These are phyloP conservation scores for Hirudo medicinalis DNA, from an alignment of 1,140 invertebrate species.

Conservation along the genomic window DNA sequence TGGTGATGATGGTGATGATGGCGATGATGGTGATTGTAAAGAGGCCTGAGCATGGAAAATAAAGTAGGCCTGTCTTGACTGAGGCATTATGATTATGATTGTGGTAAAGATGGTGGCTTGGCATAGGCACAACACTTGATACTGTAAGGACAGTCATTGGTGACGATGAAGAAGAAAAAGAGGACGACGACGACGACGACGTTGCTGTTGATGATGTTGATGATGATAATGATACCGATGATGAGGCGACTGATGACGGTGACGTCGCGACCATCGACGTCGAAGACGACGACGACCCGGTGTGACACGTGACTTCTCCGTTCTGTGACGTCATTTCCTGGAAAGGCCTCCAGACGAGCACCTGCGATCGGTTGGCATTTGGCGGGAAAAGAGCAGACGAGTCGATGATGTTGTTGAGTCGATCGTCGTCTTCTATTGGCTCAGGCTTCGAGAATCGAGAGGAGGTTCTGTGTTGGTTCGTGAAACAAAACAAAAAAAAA, in stretches of 20 bases:
- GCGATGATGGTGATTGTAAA: too few relatives aligned
- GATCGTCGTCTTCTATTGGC: neutral
- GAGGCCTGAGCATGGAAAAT: too few relatives aligned
- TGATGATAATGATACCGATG: neutral
- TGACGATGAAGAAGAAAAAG: neutral
- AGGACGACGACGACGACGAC: neutral
- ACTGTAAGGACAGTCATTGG: too few relatives aligned
- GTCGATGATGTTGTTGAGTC: constrained; percentile 12
- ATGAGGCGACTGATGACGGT: neutral
- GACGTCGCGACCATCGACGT: too few relatives aligned
- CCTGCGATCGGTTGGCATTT: constrained; percentile 40
- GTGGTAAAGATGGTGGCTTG: too few relatives aligned
- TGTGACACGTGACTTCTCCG: constrained; percentile 24
- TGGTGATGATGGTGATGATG: neutral
- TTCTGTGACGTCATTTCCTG: neutral
- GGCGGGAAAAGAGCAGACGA: constrained; percentile 35
- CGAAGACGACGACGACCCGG: too few relatives aligned
- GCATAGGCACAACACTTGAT: too few relatives aligned
- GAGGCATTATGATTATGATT: too few relatives aligned
- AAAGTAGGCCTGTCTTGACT: too few relatives aligned
- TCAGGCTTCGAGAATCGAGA: too few relatives aligned
- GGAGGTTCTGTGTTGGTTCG: too few relatives aligned
- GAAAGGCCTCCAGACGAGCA: constrained; percentile 37
- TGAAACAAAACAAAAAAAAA: too few relatives aligned
- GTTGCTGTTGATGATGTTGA: neutral